Base-by-base conservation (phyloP, 53 echinoderm and acorn worm genomes). In the Paracentrotus lividus region DNA sequence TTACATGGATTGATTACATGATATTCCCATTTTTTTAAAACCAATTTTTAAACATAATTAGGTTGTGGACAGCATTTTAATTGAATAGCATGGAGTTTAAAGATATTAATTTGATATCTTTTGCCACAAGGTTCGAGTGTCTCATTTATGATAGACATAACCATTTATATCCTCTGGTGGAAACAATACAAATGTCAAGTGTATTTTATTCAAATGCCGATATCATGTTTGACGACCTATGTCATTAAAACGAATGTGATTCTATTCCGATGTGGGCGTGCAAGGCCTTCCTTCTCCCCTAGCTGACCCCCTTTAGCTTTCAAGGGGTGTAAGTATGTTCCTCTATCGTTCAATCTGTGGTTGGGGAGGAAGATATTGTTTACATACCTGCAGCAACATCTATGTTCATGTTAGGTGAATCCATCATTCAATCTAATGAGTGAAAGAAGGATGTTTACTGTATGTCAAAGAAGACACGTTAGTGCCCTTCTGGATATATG, bases 311-410 rank as follows among this genome's bases (percentile, higher is more conserved):
- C 86, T 86, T n/a, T 86, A 55, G 86, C 34, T 36, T 14, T 33
- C 31, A 86, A 21, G 57, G 57, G 86, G 86, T 86, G 86, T 86
- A 29, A n/a, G 86, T 24, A 86, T 86, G 86, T 38, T 55, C 57
- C 86, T 56, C 86, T 86, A 56, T 86, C 33, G 38, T 33, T 55
- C 34, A n/a, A 86, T 86, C 86, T 86, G 86, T 86, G 86, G 86
- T 86, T 86, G 38, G 56, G 56, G 34, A 86, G 86, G 86, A 86
- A 86, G 53, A 34, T 86, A 86, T 86, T 86, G 86, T 86, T 86
- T 86, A 86, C 86, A 10, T 55, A 56, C 86, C 86, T 29, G 33
- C 0, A 86, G 86, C 53, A 34, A 54, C 86, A 57, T 86, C 54
- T 86, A 56, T 56, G 53, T 86, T 56, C 86, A 86, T 86, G 55